Evolutionary conservation across 2,113 vertebrate species (phyloP).

Genomic region (Halcyon malimbica): DNA sequence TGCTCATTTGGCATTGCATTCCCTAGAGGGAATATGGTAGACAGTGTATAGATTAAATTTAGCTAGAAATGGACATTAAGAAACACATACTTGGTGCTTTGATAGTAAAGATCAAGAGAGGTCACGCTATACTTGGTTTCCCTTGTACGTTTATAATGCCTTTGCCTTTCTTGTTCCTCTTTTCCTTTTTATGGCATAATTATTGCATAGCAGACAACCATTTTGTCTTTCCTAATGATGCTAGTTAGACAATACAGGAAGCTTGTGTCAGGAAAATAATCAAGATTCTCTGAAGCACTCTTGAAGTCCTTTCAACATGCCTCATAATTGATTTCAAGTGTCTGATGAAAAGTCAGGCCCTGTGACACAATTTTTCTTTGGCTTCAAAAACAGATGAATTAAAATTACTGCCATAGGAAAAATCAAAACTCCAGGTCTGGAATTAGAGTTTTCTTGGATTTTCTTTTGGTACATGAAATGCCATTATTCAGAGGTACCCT

Average conservation of each 20-base stretch:
- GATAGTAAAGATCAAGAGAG: conserved; percentile 49
- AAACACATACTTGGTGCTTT: conserved; percentile 44
- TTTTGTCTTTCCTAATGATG: neutral
- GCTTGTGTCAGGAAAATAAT: conserved; percentile 2
- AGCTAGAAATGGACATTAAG: conserved; percentile 35
- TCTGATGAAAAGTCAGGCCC: neutral
- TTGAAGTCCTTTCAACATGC: neutral
- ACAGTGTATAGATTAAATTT: conserved; percentile 46
- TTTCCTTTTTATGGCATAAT: neutral
- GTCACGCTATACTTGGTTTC: conserved; percentile 10
- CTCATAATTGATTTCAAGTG: neutral
- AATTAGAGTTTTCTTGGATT: neutral
- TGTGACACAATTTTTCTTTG: neutral
- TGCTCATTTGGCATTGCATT: conserved; percentile 14
- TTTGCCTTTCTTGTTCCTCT: neutral
- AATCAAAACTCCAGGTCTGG: neutral
- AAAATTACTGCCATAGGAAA: neutral
- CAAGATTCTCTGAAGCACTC: neutral
- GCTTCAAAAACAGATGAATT: neutral
- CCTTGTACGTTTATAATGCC: neutral
- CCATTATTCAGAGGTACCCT: neutral
- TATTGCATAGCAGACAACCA: neutral
- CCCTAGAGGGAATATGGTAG: conserved; percentile 44
- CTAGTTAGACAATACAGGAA: neutral
- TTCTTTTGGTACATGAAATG: neutral